These are phyloP conservation scores for Amphiprion clarkii DNA, from an alignment of 2,797 vertebrate species.

Conservation along the genomic window DNA sequence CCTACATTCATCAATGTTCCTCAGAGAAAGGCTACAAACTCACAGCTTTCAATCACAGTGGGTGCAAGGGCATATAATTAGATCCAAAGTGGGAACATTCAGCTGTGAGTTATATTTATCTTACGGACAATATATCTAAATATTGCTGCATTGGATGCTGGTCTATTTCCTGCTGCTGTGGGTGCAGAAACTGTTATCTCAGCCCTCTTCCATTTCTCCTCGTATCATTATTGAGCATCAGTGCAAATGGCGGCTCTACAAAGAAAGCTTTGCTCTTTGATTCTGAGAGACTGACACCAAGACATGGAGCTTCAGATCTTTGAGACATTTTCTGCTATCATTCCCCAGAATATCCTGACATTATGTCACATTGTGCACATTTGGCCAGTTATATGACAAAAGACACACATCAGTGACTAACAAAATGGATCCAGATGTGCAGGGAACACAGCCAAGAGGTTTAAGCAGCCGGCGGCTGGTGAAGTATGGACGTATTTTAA, in stretches of 20 bases:
- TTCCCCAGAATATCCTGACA: not conserved
- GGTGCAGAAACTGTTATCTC: slow-evolving; percentile 14
- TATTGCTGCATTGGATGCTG: slow-evolving; percentile 3
- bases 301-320: slow-evolving; percentile 27
- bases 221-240: slow-evolving; percentile 43
- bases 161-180: slow-evolving; percentile 26
- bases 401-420: slow-evolving; percentile 12
- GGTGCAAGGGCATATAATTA: not conserved
- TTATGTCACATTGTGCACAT: slow-evolving; percentile 25
- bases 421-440: slow-evolving; percentile 22
- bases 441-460: not conserved
- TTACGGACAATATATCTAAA: slow-evolving; percentile 8
- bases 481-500: not conserved
- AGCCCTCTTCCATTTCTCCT: slow-evolving; percentile 16
- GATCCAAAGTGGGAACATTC: slow-evolving; percentile 12
- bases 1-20: not conserved
- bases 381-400: slow-evolving; percentile 9
- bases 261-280: slow-evolving; percentile 43
- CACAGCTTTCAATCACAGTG: slow-evolving; percentile 17
- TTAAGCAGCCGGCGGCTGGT: not conserved
- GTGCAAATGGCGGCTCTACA: slow-evolving; percentile 40
- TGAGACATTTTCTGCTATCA: slow-evolving; percentile 34
- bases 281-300: slow-evolving; percentile 23
- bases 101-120: slow-evolving; percentile 21
- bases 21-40: slow-evolving; percentile 24